Percentiles rank a stretch among this genome's conserved stretches.
phyloP scores from a whole-genome alignment of 1,140 invertebrate species.

The Melipona quadrifasciata region DNA sequence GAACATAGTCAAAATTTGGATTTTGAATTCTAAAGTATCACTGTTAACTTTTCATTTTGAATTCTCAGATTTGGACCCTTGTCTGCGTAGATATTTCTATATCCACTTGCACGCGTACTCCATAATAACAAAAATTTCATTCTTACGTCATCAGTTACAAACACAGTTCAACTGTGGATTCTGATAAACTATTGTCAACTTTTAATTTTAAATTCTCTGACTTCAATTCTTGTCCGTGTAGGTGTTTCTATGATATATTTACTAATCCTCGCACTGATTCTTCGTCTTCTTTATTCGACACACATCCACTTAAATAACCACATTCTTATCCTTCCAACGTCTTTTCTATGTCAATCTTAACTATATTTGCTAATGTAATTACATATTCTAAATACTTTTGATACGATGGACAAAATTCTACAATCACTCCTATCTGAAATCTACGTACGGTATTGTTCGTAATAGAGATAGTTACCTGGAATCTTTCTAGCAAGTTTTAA shows the following conservation, averaged over 20 bases:
- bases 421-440: background rate
- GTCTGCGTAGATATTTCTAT: background rate
- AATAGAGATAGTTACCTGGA: background rate
- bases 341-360: background rate
- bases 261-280: too few relatives aligned
- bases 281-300: too few relatives aligned
- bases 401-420: background rate
- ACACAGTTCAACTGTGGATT: too few relatives aligned
- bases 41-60: background rate
- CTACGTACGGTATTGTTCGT: background rate
- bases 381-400: background rate
- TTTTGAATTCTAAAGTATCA: background rate
- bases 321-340: background rate
- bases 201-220: too few relatives aligned
- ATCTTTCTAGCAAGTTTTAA: background rate
- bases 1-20: background rate
- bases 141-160: too few relatives aligned
- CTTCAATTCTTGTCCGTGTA: too few relatives aligned
- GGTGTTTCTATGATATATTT: too few relatives aligned
- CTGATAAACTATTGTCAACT: too few relatives aligned
- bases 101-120: background rate
- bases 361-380: background rate
- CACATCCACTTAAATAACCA: too few relatives aligned
- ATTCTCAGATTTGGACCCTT: background rate
- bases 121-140: too few relatives aligned